Evolutionary conservation across 2,888 invertebrate genomes (phyloP).

Genomic region (Luperina nickerlii): DNA sequence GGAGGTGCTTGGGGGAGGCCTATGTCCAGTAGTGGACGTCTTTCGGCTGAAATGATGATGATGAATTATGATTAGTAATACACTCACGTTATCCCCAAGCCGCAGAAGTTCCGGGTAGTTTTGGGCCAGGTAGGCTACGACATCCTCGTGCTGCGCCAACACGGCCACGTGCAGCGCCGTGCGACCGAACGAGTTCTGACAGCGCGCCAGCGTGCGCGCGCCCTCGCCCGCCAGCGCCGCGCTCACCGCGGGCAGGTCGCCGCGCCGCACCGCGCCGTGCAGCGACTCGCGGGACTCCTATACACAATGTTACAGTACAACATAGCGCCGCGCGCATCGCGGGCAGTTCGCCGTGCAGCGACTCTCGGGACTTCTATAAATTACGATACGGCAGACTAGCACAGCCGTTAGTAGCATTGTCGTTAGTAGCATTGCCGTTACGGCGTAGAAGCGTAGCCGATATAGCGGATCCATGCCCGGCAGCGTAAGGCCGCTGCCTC

Average conservation of each 20-base stretch:
- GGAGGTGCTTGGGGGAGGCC: too few species aligned
- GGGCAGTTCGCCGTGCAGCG: conserved; percentile 92
- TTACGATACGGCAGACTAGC: background rate
- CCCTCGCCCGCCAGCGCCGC: conserved; percentile 89
- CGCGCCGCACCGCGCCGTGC: conserved; percentile 92
- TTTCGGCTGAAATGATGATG: too few species aligned
- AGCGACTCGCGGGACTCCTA: conserved; percentile 93
- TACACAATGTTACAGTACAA: too few species aligned
- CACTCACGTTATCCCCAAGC: conserved; percentile 95
- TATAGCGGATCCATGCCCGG: background rate
- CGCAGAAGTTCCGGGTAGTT: conserved; percentile 93
- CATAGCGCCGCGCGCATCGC: conserved; percentile 89
- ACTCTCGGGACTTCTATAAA: conserved; percentile 93
- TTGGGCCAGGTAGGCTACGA: conserved; percentile 94
- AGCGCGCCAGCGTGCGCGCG: conserved; percentile 81
- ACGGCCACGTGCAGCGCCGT: conserved; percentile 96
- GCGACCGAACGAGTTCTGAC: conserved; percentile 93
- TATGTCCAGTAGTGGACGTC: too few species aligned
- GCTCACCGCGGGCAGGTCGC: conserved; percentile 91
- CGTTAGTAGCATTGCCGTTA: background rate
- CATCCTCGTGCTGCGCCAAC: conserved; percentile 94
- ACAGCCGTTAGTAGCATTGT: too few species aligned
- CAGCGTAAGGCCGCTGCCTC: too few species aligned
- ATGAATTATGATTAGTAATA: background rate
- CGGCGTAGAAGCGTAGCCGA: background rate